Evolutionary conservation across 2,888 invertebrate genomes (phyloP), one percentile per base, ranked within the genome.

Genomic region (Eupelmus urozonus): DNA sequence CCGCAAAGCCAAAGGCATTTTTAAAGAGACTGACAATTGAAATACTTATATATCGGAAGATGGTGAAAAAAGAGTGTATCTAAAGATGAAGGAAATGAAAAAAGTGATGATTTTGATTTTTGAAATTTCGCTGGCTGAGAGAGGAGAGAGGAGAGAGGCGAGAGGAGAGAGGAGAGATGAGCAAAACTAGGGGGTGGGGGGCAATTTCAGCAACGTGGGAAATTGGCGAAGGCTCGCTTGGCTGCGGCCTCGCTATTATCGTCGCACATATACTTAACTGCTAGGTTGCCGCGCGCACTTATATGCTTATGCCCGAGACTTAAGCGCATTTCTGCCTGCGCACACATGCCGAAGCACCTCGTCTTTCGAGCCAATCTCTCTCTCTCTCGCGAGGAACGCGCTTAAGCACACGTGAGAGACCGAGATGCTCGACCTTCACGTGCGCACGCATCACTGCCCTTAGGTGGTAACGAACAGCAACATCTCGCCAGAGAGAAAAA

Each of bases 361-460:
- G 42, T 25, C 57, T 57, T 25, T 16, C 25, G 66, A 29, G 18
- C 59, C 60, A 60, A 51, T 53, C 67, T 67, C 45, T 59, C 70
- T 62, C 40, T 29, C 27, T 29, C 73, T 59, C 73, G 53, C 65
- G 60, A 72, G 65, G 69, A 80, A 74, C 78, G 71, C 73, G 77
- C 72, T 80, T 80, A 73, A 76, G 69, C 79, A 70, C 62, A 65
- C n/a, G 70, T 53, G 76, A 55, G 27, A 25, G 20, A 40, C 16
- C 29, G 57, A 42, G 49, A 40, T 53, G 59, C 82, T 83, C 83
- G 86, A 85, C 84, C 86, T 87, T 87, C 85, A 84, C 83, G 83
- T 85, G 83, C n/a, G n/a, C 84, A 85, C 86, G 86, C 87, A 86
- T 84, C 84, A 84, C 78, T 80, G 79, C 76, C 79, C 76, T 80